phyloP scores from a whole-genome alignment of 2,888 invertebrate genomes.

The Alcis repandata region DNA sequence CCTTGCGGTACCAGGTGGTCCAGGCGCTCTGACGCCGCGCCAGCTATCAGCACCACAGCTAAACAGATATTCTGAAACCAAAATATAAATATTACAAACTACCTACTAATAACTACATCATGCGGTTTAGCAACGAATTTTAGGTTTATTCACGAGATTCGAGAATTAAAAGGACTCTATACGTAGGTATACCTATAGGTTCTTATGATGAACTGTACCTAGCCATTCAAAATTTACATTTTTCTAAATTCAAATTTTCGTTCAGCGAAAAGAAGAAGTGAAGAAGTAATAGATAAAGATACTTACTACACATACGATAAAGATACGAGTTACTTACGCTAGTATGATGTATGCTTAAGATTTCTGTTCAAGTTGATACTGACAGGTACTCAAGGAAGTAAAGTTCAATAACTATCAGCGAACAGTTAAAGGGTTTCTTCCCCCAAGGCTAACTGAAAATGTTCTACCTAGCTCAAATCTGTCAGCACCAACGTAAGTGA shows the following conservation, averaged over 20 bases:
- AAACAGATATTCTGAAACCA: constrained; percentile 63
- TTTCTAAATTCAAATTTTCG: no score
- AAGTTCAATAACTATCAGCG: neutral
- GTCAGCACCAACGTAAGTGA: constrained; percentile 7
- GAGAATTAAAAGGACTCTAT: no score
- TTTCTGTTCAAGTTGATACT: neutral
- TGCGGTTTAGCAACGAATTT: neutral
- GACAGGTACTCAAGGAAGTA: neutral
- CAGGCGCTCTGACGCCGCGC: constrained; percentile 65
- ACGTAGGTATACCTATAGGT: no score
- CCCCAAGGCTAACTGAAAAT: neutral
- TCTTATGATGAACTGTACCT: no score
- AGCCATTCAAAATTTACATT: no score
- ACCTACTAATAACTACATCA: neutral
- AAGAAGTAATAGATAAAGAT: no score
- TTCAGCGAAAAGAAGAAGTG: no score
- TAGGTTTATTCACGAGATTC: no score
- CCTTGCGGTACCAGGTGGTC: constrained; percentile 71
- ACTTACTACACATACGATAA: no score
- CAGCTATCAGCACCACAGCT: constrained; percentile 55
- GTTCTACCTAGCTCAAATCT: neutral
- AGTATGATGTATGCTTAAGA: no score
- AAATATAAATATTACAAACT: neutral
- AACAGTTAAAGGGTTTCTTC: neutral
- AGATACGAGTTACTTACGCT: no score